Conservation (phyloP, 2,797 vertebrate species). For the Trichosurus vulpecula region DNA sequence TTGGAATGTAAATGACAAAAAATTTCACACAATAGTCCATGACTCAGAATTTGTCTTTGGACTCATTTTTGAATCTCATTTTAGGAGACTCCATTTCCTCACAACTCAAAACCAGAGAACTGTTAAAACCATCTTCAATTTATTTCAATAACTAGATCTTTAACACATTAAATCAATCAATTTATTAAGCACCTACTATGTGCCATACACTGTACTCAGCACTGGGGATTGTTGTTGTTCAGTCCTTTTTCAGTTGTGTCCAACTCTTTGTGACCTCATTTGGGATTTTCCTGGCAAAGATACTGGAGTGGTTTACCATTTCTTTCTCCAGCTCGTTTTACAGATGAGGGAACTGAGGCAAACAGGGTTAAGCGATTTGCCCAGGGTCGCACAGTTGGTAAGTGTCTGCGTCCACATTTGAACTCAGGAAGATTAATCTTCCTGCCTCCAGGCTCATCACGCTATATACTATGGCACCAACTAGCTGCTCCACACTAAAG, state of each 20-base stretch:
- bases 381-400: neutral
- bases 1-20: constrained; percentile 43
- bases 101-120: constrained; percentile 53
- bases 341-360: neutral
- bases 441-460: neutral
- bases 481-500: neutral
- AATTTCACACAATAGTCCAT: constrained; percentile 40
- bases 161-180: constrained; percentile 14
- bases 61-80: constrained; percentile 24
- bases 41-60: constrained; percentile 28
- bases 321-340: neutral
- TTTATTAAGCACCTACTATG: neutral
- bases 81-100: constrained; percentile 42
- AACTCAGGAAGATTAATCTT: neutral
- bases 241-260: neutral
- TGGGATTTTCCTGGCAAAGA: neutral
- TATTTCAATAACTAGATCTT: constrained; percentile 19
- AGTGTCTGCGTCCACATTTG: neutral
- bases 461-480: neutral
- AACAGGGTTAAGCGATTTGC: neutral
- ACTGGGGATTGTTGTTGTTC: neutral
- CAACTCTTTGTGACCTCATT: neutral
- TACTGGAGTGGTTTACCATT: neutral
- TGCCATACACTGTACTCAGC: neutral
- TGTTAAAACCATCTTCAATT: constrained; percentile 17